A percentile compares a stretch with the other conserved stretches of the same genome.
phyloP scores from a whole-genome alignment of 2,888 invertebrate genomes.

The Tetheella fluctuosa region DNA sequence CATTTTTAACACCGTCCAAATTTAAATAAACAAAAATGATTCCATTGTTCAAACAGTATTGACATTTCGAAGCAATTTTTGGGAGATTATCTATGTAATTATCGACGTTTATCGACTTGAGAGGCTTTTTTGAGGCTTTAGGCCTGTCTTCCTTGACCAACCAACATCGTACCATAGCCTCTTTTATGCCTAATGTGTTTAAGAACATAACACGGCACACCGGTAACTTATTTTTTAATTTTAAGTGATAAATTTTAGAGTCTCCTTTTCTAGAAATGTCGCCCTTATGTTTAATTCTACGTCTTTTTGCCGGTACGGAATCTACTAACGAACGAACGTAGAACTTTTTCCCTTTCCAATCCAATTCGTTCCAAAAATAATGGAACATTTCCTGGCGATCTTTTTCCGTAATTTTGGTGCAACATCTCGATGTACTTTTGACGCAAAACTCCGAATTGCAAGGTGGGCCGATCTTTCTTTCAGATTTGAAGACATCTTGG shows the following conservation, averaged over 20 bases:
- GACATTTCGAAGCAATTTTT: constrained; percentile 53
- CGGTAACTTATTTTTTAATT: constrained; percentile 37
- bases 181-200: constrained; percentile 65
- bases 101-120: constrained; percentile 54
- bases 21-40: constrained; percentile 47
- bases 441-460: constrained; percentile 54
- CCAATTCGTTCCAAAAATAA: constrained; percentile 61
- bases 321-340: constrained; percentile 54
- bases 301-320: constrained; percentile 51
- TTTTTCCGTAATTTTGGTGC: constrained; percentile 42
- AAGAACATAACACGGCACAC: constrained; percentile 64
- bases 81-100: constrained; percentile 59
- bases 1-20: constrained; percentile 53
- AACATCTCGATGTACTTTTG: constrained; percentile 43
- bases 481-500: constrained; percentile 62
- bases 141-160: constrained; percentile 39
- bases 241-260: constrained; percentile 56
- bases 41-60: constrained; percentile 40
- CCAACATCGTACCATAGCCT: constrained; percentile 66
- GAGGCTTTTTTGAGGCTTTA: constrained; percentile 42
- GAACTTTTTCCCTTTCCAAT: constrained; percentile 59
- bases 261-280: constrained; percentile 55
- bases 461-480: constrained; percentile 51
- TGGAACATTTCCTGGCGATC: constrained; percentile 50
- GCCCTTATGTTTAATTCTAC: constrained; percentile 48